Base-by-base conservation (phyloP, 2,888 invertebrate genomes). In the Rhamnusium bicolor region DNA sequence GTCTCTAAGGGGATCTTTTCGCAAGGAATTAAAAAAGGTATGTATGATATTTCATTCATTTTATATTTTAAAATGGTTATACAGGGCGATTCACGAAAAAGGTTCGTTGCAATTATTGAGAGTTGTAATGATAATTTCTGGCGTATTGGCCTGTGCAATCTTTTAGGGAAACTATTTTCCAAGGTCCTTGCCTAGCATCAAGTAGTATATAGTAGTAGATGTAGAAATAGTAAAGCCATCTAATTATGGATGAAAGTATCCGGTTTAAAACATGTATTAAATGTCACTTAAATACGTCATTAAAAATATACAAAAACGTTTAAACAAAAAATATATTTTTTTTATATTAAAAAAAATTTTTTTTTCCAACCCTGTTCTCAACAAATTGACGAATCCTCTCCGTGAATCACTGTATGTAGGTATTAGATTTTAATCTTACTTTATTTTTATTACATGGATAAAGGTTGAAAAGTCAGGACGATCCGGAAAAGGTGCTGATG, bases 401-500 rank as follows among this genome's bases (percentile, higher is more conserved):
- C 46, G 46, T 46, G 46, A 46, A 46, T 46, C 46, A n/a, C 46
- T 46, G 46, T 46, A 46, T 46, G 10, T 46, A 46, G 5, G 3
- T 46, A 24, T 46, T 51, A 51, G 51, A 51, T 51, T 51, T 51
- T 51, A 51, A 51, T 8, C 51, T 6, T 12, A 51, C n/a, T 51
- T 51, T 51, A 51, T 51, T 51, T 51, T 51, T 51, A n/a, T 51
- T 51, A n/a, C 51, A 51, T 51, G 51, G 51, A 51, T 68, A 18
- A 40, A 32, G 60, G 32, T 68, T 46, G 68, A 62, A 61, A 68
- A 68, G 21, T 68, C 68, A 27, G 40, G 68, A 66, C 68, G 58
- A 68, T 62, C 68, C 24, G 61, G 68, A 32, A 68, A 27, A 24
- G 68, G 51, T 51, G 51, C 14, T n/a, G 68, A 68, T 62, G 61